Conservation (phyloP, 2,888 invertebrate genomes). For the Drosophila paucipuncta region DNA sequence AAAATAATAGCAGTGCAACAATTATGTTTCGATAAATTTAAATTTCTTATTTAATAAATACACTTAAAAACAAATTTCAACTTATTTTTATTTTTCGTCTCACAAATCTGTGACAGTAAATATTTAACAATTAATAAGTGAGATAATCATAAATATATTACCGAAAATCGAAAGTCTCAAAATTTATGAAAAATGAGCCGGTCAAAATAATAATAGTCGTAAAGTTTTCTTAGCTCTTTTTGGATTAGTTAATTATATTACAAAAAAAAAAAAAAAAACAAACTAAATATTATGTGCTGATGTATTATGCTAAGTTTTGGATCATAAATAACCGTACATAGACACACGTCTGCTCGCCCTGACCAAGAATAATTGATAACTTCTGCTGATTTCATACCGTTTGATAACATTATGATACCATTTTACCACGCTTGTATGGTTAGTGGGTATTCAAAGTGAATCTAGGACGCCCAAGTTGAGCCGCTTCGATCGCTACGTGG, state of each 20-base stretch:
- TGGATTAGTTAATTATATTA: neutral
- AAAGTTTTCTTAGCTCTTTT: neutral
- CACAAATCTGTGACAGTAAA: neutral
- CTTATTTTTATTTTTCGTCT: neutral
- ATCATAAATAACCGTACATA: neutral
- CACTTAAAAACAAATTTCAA: neutral
- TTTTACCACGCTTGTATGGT: neutral
- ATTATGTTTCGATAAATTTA: neutral
- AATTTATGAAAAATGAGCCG: neutral
- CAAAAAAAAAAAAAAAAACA: neutral
- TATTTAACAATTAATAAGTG: neutral
- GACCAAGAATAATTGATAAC: neutral
- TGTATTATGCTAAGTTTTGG: neutral
- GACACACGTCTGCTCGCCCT: neutral
- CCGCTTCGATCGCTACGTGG: constrained; percentile 16
- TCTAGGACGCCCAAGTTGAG: neutral
- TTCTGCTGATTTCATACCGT: neutral
- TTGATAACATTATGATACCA: no score
- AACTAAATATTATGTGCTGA: neutral
- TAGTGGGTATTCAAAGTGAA: neutral
- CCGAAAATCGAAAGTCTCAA: neutral
- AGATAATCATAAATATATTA: neutral
- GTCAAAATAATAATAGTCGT: neutral
- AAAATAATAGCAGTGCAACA: neutral
- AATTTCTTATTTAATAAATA: neutral